Conservation (phyloP, 2,113 vertebrate genomes). For the Poeciliopsis prolifica region DNA sequence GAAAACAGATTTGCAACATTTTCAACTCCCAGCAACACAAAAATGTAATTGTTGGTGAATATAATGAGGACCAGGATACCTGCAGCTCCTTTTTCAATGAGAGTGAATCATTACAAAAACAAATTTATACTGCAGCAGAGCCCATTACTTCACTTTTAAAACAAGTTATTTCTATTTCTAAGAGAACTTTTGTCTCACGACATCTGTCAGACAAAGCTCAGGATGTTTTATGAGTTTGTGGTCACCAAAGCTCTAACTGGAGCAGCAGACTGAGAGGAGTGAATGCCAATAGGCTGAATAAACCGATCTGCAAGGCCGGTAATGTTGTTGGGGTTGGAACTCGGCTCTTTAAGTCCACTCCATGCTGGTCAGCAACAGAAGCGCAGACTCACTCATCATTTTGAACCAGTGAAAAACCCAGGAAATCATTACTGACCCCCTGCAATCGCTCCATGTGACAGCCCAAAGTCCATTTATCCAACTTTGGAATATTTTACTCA, state of each 20-base stretch:
- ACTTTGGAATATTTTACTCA: not conserved
- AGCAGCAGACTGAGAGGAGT: not conserved
- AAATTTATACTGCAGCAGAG: not conserved
- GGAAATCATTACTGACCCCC: too few relatives aligned
- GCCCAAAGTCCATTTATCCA: not conserved
- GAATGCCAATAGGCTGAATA: not conserved
- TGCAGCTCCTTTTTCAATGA: not conserved
- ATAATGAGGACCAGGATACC: not conserved
- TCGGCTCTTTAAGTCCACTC: not conserved
- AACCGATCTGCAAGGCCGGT: not conserved
- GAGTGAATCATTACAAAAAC: not conserved
- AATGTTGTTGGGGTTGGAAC: not conserved
- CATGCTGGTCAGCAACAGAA: not conserved
- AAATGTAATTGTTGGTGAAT: not conserved
- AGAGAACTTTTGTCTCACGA: not conserved
- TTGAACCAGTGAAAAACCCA: not conserved
- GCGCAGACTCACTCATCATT: not conserved
- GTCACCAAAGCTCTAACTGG: not conserved
- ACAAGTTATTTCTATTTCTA: not conserved
- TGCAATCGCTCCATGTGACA: too few relatives aligned
- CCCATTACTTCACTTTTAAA: not conserved
- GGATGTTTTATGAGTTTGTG: conserved; percentile 1
- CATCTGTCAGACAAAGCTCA: not conserved
- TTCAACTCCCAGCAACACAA: not conserved
- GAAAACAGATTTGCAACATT: too few relatives aligned